Percentiles rank a stretch among this genome's conserved stretches.
Conservation (phyloP, 2,113 vertebrate genomes). For the Semnornis frantzii region DNA sequence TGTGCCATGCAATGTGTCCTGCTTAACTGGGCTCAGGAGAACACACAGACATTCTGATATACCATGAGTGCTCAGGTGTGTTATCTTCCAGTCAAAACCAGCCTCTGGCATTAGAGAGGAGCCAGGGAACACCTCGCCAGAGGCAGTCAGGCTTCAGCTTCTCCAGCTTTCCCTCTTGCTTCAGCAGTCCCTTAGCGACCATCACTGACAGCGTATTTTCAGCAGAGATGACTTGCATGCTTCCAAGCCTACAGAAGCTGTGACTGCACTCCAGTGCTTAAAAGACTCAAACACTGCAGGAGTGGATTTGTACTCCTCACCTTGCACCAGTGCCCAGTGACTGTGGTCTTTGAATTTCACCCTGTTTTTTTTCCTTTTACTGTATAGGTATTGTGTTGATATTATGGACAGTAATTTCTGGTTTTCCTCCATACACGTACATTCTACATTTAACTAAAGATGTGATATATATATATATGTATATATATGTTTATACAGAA, state of each 20-base stretch:
- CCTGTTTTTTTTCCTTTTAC: background rate
- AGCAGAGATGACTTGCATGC: background rate
- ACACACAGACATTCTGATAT: background rate
- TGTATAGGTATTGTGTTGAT: background rate
- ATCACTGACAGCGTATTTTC: background rate
- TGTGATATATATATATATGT: too few species aligned
- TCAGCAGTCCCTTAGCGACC: background rate
- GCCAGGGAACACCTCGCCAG: background rate
- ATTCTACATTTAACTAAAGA: background rate
- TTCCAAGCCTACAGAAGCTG: background rate
- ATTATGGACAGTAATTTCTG: background rate
- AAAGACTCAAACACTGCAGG: background rate
- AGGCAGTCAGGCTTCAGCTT: background rate
- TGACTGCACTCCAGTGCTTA: background rate
- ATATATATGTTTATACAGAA: too few species aligned
- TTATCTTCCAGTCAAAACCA: background rate
- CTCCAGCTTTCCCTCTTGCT: background rate
- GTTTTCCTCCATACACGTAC: background rate
- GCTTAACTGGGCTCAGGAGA: background rate
- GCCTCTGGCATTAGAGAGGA: background rate
- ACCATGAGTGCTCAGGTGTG: fast-evolving
- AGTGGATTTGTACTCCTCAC: background rate
- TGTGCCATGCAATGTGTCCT: background rate
- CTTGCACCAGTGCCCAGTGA: background rate
- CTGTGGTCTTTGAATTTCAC: background rate